Evolutionary conservation across 2,797 vertebrate genomes (phyloP), one percentile per base, ranked within the genome.

Genomic region (Cynodonichthys magdalenae): DNA sequence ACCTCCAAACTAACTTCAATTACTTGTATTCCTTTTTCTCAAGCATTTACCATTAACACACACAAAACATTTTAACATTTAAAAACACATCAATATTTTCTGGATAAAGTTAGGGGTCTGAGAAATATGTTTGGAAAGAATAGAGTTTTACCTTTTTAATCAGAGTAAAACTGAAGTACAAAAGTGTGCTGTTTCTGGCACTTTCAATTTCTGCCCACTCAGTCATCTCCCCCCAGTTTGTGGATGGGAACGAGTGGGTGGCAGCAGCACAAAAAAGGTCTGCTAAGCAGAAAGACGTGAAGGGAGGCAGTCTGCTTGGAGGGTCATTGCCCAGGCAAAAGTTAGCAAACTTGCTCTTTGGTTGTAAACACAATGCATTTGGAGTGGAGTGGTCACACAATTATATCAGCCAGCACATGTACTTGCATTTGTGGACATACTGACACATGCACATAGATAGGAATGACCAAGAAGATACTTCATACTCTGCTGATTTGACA

Each of bases 261-360:
- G 68, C 67, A 69, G 70, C 52, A 53, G 60, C 47, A 63, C 44
- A 71, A 81, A 89, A 88, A 82, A 89, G 77, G 36, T 64, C 55
- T 56, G 18, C 15, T 54, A 41, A 80, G 76, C 56, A 66, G 29
- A 48, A 69, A 58, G 62, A 71, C 69, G 53, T 15, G 20, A 19
- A 52, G 47, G 52, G 49, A 68, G 59, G 50, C 6, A 8, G 59
- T 48, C 53, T 74, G 59, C 58, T 83, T 67, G 56, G 53, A 48
- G 81, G 86, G 84, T 91, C 87, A 88, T 17, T 86, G 86, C 82
- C 89, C 87, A 77, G 67, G 68, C 70, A 90, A 77, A 79, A 82
- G 78, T 85, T 74, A 80, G 78, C 78, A 73, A 24, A 68, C 75
- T 66, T 59, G 61, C 70, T 77, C 59, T 53, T 42, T 54, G 78